Percentiles rank a stretch among this genome's conserved stretches.
Evolutionary conservation across 2,797 vertebrate species (phyloP).

Genomic region (Pseudochromis fuscus): DNA sequence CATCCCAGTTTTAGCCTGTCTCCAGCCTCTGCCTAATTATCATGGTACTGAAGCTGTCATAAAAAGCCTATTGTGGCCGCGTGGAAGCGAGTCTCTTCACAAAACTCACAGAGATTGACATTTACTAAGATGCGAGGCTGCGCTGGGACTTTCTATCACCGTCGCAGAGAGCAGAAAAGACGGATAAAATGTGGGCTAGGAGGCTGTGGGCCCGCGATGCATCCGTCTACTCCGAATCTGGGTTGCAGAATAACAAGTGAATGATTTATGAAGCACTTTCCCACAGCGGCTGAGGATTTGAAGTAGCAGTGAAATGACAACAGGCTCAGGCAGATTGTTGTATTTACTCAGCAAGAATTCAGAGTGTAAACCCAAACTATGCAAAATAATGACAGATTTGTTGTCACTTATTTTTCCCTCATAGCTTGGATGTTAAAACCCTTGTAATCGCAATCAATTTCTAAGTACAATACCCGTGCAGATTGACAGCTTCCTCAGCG

Average conservation of each 20-base stretch:
- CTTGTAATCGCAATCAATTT: slow-evolving; percentile 36
- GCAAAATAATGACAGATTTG: slow-evolving; percentile 28
- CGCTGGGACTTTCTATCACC: slow-evolving; percentile 50
- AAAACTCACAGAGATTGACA: slow-evolving; percentile 64
- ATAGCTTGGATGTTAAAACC: slow-evolving; percentile 41
- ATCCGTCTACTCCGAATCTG: slow-evolving; percentile 61
- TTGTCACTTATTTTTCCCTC: slow-evolving; percentile 21
- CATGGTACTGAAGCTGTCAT: slow-evolving; percentile 50
- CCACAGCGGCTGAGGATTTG: slow-evolving; percentile 56
- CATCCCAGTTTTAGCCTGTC: slow-evolving; percentile 50
- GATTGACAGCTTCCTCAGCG: no score
- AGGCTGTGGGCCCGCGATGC: slow-evolving; percentile 32
- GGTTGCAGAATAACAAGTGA: slow-evolving; percentile 75
- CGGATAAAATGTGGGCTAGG: slow-evolving; percentile 35
- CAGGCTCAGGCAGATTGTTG: slow-evolving; percentile 61
- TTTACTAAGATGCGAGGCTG: slow-evolving; percentile 54
- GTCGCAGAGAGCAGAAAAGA: slow-evolving; percentile 31
- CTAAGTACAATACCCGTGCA: background rate
- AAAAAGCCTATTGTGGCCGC: slow-evolving; percentile 57
- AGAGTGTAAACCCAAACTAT: slow-evolving; percentile 46
- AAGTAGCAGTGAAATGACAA: slow-evolving; percentile 69
- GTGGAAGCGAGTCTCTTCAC: slow-evolving; percentile 29
- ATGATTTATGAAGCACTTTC: slow-evolving; percentile 78
- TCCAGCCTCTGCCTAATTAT: slow-evolving; percentile 69
- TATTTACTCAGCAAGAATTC: slow-evolving; percentile 65